phyloP scores from a whole-genome alignment of 2,797 vertebrate genomes.

The Tenualosa thibaudeaui region DNA sequence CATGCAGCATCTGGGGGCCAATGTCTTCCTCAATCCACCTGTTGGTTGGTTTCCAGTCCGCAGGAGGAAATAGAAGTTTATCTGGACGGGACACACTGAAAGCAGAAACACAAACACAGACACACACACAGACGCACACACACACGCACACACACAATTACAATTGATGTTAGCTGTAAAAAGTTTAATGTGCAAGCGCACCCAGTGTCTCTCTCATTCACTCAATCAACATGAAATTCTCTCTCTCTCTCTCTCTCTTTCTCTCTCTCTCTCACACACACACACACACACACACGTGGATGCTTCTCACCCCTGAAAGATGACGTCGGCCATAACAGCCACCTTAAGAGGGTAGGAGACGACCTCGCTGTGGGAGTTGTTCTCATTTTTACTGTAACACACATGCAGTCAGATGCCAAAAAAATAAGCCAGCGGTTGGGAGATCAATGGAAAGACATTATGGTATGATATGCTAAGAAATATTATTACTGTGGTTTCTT shows the following conservation, averaged over 20 bases:
- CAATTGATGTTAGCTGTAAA: too few species aligned
- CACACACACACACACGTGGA: not conserved
- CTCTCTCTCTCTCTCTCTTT: not conserved
- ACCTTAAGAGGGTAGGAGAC: conserved; percentile 80
- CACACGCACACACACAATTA: too few species aligned
- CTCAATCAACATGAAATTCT: not conserved
- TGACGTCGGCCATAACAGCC: conserved; percentile 80
- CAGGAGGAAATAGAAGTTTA: conserved; percentile 80
- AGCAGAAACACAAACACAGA: conserved; percentile 61
- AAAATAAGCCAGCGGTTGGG: conserved; percentile 5
- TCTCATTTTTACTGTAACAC: conserved; percentile 87
- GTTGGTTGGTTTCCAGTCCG: conserved; percentile 78
- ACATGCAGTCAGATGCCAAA: conserved; percentile 9
- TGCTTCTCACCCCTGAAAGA: conserved; percentile 82
- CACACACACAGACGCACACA: conserved; percentile 66
- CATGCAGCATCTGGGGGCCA: conserved; percentile 84
- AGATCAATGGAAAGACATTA: conserved; percentile 20
- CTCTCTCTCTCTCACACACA: not conserved
- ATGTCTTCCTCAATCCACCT: conserved; percentile 76
- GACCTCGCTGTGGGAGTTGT: conserved; percentile 88
- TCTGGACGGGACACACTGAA: conserved; percentile 87
- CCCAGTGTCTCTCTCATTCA: too few species aligned
- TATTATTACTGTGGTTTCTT: conserved; percentile 16
- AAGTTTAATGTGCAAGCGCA: too few species aligned
- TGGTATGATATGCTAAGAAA: conserved; percentile 11